Percentiles rank a stretch among this genome's conserved stretches.
Conservation (phyloP, 2,113 vertebrate species). For the Donacobius atricapilla region DNA sequence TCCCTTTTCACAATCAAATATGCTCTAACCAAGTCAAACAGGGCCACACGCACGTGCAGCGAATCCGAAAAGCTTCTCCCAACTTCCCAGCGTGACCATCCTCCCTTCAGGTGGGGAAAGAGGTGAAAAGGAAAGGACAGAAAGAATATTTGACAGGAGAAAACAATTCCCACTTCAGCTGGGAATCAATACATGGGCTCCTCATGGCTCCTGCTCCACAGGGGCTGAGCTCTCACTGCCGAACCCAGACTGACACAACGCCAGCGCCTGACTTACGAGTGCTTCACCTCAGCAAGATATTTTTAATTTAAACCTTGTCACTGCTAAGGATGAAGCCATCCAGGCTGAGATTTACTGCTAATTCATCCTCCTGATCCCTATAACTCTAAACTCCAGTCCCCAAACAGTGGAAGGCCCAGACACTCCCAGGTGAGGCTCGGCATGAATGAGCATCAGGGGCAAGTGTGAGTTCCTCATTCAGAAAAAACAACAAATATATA, state of each 20-base stretch:
- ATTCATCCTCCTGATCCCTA: conserved; percentile 51
- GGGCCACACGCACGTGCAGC: neutral
- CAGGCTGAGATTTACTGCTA: conserved; percentile 73
- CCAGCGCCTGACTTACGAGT: conserved; percentile 45
- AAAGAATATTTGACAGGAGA: neutral
- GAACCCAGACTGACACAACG: conserved; percentile 22
- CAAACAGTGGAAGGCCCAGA: conserved; percentile 53
- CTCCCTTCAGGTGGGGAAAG: neutral
- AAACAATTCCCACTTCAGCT: conserved; percentile 47
- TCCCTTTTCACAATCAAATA: conserved; percentile 46
- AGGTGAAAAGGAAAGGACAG: neutral
- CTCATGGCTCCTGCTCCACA: conserved; percentile 26
- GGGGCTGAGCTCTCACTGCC: neutral
- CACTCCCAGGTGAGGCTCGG: conserved; percentile 5
- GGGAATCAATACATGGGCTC: conserved; percentile 24
- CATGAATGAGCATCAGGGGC: neutral
- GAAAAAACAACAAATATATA: neutral
- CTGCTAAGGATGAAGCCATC: conserved; percentile 51
- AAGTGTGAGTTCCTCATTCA: neutral
- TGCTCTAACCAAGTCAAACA: conserved; percentile 36
- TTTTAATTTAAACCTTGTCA: conserved; percentile 68
- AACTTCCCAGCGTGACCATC: neutral
- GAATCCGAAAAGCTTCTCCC: neutral
- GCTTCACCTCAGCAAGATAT: conserved; percentile 45
- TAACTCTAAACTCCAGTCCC: conserved; percentile 65